Evolutionary conservation across 2,888 invertebrate species (phyloP), one percentile per base, ranked within the genome.

Genomic region (Polietes domitor): DNA sequence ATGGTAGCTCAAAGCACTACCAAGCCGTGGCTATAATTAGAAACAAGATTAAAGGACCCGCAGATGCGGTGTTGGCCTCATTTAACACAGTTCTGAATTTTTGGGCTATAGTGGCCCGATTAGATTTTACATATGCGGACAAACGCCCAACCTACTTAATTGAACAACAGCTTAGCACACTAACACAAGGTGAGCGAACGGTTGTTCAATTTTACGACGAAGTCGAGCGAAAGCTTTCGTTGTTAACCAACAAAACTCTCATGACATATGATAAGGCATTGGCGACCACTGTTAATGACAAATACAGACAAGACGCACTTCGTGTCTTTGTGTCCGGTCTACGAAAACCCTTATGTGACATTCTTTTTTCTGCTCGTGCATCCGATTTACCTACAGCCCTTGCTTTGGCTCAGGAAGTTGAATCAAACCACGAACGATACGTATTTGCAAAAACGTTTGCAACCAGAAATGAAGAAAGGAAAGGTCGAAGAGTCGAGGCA

Each of bases 91-190:
- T 73, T 43, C 47, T 85, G 50, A 85, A 82, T 53, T 82, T 80
- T 61, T 77, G 63, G 26, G 80, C 80, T 12, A 78, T 80, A 10
- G 55, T 85, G 24, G 65, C 55, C 37, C 70, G 81, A n/a, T 43
- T 81, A n/a, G 81, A 85, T 47, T 85, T 81, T 55, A 83, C 79
- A 19, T 79, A 81, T 26, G 76, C 79, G 3, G 74, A 81, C 17
- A 80, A 75, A 47, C 47, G 74, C 10, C 83, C 81, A n/a, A 84
- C 82, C 41, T 85, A 82, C 21, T 28, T 81, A 47, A 77, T 85
- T n/a, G 82, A 86, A 2, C 86, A 85, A 21, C 84, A 86, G 47
- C 26, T 84, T 0, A 76, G 63, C n/a, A 86, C 80, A 15, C 72
- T 86, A 12, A 26, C 71, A 9, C 82, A 85, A 65, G 83, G 82